phyloP scores from a whole-genome alignment of 2,113 vertebrate genomes.

The Cnemophilus loriae region DNA sequence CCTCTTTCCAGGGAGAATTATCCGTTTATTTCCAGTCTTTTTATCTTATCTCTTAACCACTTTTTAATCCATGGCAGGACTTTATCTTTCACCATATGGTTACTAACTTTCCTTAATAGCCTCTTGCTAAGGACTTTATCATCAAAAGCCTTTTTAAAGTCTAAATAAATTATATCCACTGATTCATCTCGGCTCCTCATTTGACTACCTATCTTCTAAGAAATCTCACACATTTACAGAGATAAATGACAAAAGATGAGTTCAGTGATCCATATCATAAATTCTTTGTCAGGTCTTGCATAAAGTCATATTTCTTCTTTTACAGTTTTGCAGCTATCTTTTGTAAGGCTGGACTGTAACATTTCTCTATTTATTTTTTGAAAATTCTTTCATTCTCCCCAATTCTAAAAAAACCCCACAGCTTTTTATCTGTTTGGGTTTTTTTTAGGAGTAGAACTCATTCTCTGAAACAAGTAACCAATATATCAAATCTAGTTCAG shows the following conservation, averaged over 20 bases:
- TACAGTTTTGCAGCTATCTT: not conserved
- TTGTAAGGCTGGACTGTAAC: not conserved
- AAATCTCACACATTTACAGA: conserved; percentile 35
- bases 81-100: conserved; percentile 65
- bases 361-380: not conserved
- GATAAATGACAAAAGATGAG: conserved; percentile 40
- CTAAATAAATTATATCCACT: conserved; percentile 59
- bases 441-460: not conserved
- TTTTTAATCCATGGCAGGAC: conserved; percentile 65
- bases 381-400: not conserved
- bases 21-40: conserved; percentile 54
- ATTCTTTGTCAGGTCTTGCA: not conserved
- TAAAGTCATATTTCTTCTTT: not conserved
- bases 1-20: conserved; percentile 57
- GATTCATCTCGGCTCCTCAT: conserved; percentile 32
- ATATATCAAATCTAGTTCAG: not conserved
- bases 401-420: not conserved
- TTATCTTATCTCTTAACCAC: conserved; percentile 66
- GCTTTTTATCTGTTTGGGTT: not conserved
- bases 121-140: conserved; percentile 61
- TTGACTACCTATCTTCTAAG: conserved; percentile 45
- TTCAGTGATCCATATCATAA: conserved; percentile 9
- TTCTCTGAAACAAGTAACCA: not conserved
- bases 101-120: conserved; percentile 66
- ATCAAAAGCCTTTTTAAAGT: conserved; percentile 67